phyloP scores from a whole-genome alignment of 2,113 vertebrate species.

The Leptosomus discolor region DNA sequence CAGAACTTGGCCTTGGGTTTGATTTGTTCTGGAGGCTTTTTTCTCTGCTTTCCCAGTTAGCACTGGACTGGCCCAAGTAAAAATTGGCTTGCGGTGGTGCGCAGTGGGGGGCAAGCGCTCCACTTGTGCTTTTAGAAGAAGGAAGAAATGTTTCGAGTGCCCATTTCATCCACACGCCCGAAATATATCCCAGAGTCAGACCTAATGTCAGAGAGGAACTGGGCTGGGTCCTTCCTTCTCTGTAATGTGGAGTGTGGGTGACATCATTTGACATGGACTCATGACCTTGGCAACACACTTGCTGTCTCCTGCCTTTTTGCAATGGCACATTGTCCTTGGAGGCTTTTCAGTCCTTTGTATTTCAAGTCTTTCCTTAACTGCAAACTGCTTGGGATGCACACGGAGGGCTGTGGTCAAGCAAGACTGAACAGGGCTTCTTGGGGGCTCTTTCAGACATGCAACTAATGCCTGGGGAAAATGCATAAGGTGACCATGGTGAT shows the following conservation, averaged over 20 bases:
- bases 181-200: not conserved
- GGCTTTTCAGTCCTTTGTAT: not conserved
- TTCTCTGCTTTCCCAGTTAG: not conserved
- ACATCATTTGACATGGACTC: not conserved
- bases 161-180: not conserved
- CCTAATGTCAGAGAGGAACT: not conserved
- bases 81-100: not conserved
- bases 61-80: not conserved
- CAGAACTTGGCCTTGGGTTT: not conserved
- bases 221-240: conserved; percentile 45
- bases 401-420: not conserved
- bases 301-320: not conserved
- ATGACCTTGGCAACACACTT: not conserved
- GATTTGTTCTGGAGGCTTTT: not conserved
- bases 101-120: not conserved
- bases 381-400: not conserved
- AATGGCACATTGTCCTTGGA: not conserved
- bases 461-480: not conserved
- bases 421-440: not conserved
- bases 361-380: not conserved
- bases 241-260: not conserved
- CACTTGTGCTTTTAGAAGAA: not conserved
- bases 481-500: not conserved
- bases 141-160: not conserved
- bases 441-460: not conserved